Conservation (phyloP, 2,888 invertebrate species). For the Platycheirus rosarum region DNA sequence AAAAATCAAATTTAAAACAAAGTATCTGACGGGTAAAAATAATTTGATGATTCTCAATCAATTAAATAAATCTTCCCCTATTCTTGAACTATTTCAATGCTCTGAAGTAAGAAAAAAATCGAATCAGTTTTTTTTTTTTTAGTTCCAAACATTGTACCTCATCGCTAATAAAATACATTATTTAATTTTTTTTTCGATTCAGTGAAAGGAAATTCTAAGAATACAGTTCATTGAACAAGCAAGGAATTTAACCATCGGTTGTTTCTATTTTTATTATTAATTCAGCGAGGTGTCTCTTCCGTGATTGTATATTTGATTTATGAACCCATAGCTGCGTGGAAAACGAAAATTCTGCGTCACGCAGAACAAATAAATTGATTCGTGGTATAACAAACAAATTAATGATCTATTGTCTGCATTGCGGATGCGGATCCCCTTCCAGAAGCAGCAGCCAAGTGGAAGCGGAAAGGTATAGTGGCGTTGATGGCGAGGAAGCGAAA, state of each 20-base stretch:
- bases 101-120: neutral
- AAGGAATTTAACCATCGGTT: constrained; percentile 1
- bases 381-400: constrained; percentile 51
- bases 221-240: constrained; percentile 16
- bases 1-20: too few relatives aligned
- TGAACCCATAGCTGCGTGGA: constrained; percentile 17
- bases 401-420: constrained; percentile 51
- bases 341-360: constrained; percentile 24
- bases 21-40: too few relatives aligned
- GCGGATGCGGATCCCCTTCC: constrained; percentile 38
- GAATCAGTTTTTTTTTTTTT: neutral
- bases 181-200: neutral
- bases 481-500: constrained; percentile 41
- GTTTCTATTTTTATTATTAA: neutral
- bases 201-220: neutral
- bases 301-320: constrained; percentile 28
- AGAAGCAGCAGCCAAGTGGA: neutral
- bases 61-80: neutral
- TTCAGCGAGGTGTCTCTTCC: constrained; percentile 7
- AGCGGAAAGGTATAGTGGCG: constrained; percentile 13
- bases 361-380: constrained; percentile 59
- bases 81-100: neutral
- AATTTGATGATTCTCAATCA: too few relatives aligned
- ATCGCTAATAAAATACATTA: neutral
- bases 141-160: too few relatives aligned